phyloP scores from a whole-genome alignment of 2,888 invertebrate genomes.

The Pharmacophagus antenor region DNA sequence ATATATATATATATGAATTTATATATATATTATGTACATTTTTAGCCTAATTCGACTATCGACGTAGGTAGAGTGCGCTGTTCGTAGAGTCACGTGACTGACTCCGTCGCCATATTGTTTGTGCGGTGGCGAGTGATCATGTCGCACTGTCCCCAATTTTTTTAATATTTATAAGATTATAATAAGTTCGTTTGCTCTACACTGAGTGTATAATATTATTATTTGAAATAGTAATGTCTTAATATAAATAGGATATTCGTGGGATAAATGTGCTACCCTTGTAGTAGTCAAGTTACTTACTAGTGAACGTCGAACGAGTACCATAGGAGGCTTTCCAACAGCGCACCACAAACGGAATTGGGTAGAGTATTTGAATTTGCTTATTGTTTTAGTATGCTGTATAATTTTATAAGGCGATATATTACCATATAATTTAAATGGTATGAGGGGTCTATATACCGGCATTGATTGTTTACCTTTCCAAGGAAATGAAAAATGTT shows the following conservation, averaged over 20 bases:
- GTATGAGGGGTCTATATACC: constrained; percentile 41
- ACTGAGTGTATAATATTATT: constrained; percentile 32
- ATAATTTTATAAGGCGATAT: constrained; percentile 10
- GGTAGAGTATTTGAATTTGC: constrained; percentile 39
- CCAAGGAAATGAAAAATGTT: constrained; percentile 8
- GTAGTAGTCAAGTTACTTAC: constrained; percentile 58
- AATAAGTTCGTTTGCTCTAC: constrained; percentile 35
- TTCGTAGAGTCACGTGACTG: constrained; percentile 55
- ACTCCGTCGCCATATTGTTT: constrained; percentile 65
- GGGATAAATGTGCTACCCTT: constrained; percentile 63
- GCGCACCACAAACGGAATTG: constrained; percentile 45
- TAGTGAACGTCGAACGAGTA: constrained; percentile 51
- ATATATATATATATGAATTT: no score
- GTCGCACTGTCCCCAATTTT: constrained; percentile 50
- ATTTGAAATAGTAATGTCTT: not conserved
- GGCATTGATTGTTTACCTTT: constrained; percentile 58
- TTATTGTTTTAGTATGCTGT: constrained; percentile 22
- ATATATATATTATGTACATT: constrained; percentile 1
- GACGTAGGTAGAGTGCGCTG: constrained; percentile 26
- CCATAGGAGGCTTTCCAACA: constrained; percentile 56
- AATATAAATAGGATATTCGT: constrained; percentile 34
- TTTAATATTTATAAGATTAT: constrained; percentile 45
- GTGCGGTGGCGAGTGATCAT: constrained; percentile 53
- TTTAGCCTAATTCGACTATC: constrained; percentile 18
- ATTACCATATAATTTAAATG: not conserved